These are phyloP conservation scores for Heteromurus nitidus DNA, from an alignment of 2,888 invertebrate genomes.

Conservation along the genomic window DNA sequence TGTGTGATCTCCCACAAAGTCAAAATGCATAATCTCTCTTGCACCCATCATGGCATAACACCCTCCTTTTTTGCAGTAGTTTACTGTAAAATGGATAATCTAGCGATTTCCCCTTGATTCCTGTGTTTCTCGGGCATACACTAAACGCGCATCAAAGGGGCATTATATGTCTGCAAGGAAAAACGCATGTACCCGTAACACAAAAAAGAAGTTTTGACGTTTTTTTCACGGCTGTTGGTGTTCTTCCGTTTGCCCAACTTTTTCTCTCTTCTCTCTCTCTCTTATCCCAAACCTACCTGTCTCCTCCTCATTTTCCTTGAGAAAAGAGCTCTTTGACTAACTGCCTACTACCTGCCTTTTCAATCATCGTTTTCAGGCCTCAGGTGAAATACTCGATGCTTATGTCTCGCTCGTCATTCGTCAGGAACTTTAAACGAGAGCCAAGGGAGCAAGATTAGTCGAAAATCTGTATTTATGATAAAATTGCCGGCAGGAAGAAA, in stretches of 20 bases:
- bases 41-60: constrained; percentile 35
- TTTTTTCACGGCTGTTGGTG: constrained; percentile 56
- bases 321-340: background rate
- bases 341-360: background rate
- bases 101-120: constrained; percentile 22
- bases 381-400: constrained; percentile 14
- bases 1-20: constrained; percentile 40
- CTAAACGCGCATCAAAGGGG: too few relatives aligned
- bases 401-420: constrained; percentile 47
- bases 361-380: constrained; percentile 41
- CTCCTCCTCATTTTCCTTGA: background rate
- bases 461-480: constrained; percentile 16
- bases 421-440: constrained; percentile 35
- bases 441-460: constrained; percentile 13
- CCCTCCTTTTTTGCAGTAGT: constrained; percentile 28
- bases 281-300: background rate
- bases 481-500: constrained; percentile 35
- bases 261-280: background rate
- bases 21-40: background rate
- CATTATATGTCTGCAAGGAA: constrained; percentile 8
- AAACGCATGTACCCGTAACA: constrained; percentile 50
- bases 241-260: constrained; percentile 44
- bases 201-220: constrained; percentile 24
- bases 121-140: background rate
- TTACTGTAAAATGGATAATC: background rate